phyloP scores from a whole-genome alignment of 2,797 vertebrate species.

The Leptatherina wallacei region DNA sequence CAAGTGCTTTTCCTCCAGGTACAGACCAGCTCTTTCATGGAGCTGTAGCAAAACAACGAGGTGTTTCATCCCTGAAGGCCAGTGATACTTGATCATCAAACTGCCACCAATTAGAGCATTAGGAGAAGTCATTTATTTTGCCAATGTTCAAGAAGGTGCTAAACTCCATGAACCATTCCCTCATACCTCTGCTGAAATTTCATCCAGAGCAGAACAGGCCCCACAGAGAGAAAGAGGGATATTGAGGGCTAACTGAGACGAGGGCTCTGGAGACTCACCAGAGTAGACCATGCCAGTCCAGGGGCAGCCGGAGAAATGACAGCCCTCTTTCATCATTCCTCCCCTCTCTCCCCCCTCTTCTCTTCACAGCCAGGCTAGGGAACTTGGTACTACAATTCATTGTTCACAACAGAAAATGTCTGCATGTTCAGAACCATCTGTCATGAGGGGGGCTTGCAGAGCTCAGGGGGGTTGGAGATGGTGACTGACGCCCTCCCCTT shows the following conservation, averaged over 20 bases:
- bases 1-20: conserved; percentile 60
- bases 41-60: conserved; percentile 71
- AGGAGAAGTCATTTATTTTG: conserved; percentile 84
- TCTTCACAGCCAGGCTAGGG: conserved; percentile 14
- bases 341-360: conserved; percentile 20
- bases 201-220: conserved; percentile 76
- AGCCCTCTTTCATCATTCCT: conserved; percentile 55
- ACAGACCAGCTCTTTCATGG: conserved; percentile 76
- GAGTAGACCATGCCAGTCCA: conserved; percentile 75
- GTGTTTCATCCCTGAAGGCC: conserved; percentile 73
- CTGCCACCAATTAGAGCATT: conserved; percentile 83
- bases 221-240: conserved; percentile 77
- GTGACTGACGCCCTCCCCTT: conserved; percentile 44
- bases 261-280: conserved; percentile 66
- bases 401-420: conserved; percentile 53
- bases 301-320: conserved; percentile 74
- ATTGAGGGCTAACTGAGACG: conserved; percentile 68
- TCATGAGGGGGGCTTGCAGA: conserved; percentile 34
- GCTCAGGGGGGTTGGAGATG: conserved; percentile 24
- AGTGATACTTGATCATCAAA: conserved; percentile 83
- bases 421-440: conserved; percentile 41
- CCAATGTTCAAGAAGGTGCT: conserved; percentile 80
- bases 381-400: conserved; percentile 44
- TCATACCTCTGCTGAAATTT: conserved; percentile 83
- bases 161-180: conserved; percentile 83